Evolutionary conservation across 2,113 vertebrate species (phyloP), one percentile per base, ranked within the genome.

Genomic region (Otocyon megalotis): DNA sequence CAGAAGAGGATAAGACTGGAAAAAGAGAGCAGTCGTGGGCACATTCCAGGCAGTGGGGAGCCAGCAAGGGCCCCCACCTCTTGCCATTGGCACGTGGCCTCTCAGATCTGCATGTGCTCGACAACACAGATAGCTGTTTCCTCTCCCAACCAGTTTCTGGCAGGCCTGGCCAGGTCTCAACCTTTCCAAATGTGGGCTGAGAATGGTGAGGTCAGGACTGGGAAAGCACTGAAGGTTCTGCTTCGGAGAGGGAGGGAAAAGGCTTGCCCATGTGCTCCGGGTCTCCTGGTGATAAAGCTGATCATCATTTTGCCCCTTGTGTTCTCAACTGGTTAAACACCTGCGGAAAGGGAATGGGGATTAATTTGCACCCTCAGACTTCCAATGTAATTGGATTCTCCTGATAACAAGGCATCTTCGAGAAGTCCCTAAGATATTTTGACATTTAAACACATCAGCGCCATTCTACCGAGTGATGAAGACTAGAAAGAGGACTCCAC

Each of bases 341-440:
- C 35, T 65, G 17, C 3, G 63, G 69, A 86, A 84, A 90, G 50
- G 74, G 28, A 83, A 88, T 26, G n/a, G 30, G 88, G 84, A 96
- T 94, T 93, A 94, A 97, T 95, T 88, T 94, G 85, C 48, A 62
- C 76, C 74, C 37, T 10, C 32, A 48, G 63, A 63, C 62, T 69
- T 71, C 50, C 80, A 94, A 53, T 15, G 90, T 89, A 86, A 26
- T 30, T 94, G 76, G 63, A 93, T 77, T 84, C 50, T 94, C 90
- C 93, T 56, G 58, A 95, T 93, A 95, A 94, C 20, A 76, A 85
- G 53, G 53, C 17, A 32, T 63, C 69, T 58, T 79, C 48, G 53
- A 58, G 43, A 93, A 93, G 81, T 80, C 80, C n/a, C 54, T 89
- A 48, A 83, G 63, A 94, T 69, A 76, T 9, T 84, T 93, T 84